Percentiles rank a stretch among this genome's conserved stretches.
phyloP scores from a whole-genome alignment of 2,797 vertebrate species.

The Malacoctenus gilli region DNA sequence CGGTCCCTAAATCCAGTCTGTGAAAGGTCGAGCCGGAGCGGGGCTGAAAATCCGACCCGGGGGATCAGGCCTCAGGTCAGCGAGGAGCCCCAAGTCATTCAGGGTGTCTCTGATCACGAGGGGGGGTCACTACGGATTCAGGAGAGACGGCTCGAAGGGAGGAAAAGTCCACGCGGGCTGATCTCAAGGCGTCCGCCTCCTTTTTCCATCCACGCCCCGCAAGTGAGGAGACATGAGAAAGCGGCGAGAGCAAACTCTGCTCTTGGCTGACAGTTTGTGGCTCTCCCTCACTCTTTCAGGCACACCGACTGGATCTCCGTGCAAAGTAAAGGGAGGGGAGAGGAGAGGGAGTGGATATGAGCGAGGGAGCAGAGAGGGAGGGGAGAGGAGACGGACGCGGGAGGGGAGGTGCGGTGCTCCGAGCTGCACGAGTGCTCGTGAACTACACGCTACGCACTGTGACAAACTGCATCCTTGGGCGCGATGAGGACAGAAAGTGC shows the following conservation, averaged over 20 bases:
- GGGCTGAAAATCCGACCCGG: constrained; percentile 1
- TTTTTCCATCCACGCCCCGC: constrained; percentile 15
- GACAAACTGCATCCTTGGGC: neutral
- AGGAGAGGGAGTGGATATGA: constrained; percentile 68
- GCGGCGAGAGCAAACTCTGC: constrained; percentile 46
- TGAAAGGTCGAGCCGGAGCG: constrained; percentile 6
- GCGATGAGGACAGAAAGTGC: no score
- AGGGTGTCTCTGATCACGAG: constrained; percentile 58
- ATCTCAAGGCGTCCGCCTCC: constrained; percentile 19
- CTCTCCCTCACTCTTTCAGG: constrained; percentile 61
- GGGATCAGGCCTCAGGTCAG: constrained; percentile 29
- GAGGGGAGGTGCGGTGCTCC: constrained; percentile 40
- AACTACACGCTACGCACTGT: constrained; percentile 18
- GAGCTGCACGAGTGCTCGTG: constrained; percentile 26
- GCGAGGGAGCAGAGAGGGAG: constrained; percentile 55
- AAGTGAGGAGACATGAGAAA: constrained; percentile 28
- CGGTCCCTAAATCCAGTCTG: constrained; percentile 73
- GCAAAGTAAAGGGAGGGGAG: constrained; percentile 64
- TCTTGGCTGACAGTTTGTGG: constrained; percentile 60
- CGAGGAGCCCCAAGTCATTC: constrained; percentile 48
- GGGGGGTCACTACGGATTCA: constrained; percentile 36
- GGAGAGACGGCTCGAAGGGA: constrained; percentile 24
- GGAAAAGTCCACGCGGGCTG: constrained; percentile 52
- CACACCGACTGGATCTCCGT: constrained; percentile 58
- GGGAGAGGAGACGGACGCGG: constrained; percentile 33